Conservation (phyloP, 2,888 invertebrate species). For the Leptinotarsa peninsularis region DNA sequence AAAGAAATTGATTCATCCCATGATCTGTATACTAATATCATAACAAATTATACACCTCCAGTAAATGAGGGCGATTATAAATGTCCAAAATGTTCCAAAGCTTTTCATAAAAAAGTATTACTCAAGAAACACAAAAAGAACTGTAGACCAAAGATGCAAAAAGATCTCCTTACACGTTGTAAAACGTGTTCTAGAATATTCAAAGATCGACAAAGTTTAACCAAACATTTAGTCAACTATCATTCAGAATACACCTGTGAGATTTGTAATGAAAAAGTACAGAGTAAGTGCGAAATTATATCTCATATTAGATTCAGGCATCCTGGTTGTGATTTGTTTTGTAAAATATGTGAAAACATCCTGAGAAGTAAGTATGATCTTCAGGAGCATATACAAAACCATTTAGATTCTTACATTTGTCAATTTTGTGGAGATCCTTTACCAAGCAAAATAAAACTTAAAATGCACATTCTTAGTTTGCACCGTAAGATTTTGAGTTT, state of each 20-base stretch:
- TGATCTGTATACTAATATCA: constrained; percentile 48
- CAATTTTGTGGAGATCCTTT: constrained; percentile 72
- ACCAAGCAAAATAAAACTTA: constrained; percentile 70
- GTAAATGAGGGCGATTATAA: constrained; percentile 68
- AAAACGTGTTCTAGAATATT: constrained; percentile 71
- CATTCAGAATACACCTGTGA: constrained; percentile 70
- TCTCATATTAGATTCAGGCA: constrained; percentile 69
- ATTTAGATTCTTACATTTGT: constrained; percentile 69
- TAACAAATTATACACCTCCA: constrained; percentile 65
- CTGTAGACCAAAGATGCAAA: constrained; percentile 67
- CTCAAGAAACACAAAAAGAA: constrained; percentile 72
- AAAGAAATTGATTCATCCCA: constrained; percentile 64
- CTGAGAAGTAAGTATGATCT: constrained; percentile 69
- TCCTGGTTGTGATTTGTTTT: constrained; percentile 69
- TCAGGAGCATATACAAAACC: constrained; percentile 68
- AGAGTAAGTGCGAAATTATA: constrained; percentile 71
- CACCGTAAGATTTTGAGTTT: constrained; percentile 70
- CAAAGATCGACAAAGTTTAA: constrained; percentile 69
- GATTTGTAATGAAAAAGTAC: constrained; percentile 68
- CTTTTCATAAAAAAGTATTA: constrained; percentile 70
- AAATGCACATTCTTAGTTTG: constrained; percentile 71
- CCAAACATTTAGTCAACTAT: constrained; percentile 70
- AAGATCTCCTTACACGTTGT: constrained; percentile 70
- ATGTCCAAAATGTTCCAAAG: constrained; percentile 70
- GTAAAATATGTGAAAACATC: constrained; percentile 69